These are phyloP conservation scores for Rhorus exstirpatorius DNA, from an alignment of 2,888 invertebrate species.

Conservation along the genomic window DNA sequence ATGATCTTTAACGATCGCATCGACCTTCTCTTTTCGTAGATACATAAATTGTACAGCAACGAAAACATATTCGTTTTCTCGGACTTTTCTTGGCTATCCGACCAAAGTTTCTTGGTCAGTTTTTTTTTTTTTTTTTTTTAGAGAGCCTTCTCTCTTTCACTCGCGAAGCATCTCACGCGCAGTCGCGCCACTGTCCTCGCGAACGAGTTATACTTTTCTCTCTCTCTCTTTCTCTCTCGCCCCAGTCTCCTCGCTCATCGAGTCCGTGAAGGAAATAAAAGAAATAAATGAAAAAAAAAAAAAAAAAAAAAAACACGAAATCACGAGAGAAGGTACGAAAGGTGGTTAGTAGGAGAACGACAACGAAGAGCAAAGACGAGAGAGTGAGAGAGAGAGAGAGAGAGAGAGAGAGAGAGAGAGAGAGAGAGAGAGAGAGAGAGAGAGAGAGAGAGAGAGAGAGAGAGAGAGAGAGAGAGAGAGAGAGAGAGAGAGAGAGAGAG, in stretches of 20 bases:
- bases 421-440: constrained; percentile 6
- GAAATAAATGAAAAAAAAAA: constrained; percentile 1
- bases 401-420: constrained; percentile 35
- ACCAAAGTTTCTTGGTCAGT: no score
- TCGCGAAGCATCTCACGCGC: not conserved
- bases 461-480: constrained; percentile 33
- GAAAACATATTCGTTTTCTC: no score
- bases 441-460: constrained; percentile 23
- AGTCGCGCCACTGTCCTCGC: constrained; percentile 31
- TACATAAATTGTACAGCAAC: no score
- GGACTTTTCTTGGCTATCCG: no score
- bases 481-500: constrained; percentile 21
- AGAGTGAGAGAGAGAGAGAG: constrained; percentile 37
- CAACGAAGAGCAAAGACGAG: constrained; percentile 22
- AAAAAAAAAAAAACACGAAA: constrained; percentile 39
- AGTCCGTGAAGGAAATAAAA: constrained; percentile 24
- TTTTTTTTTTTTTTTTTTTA: not conserved
- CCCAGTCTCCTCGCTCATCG: constrained; percentile 1
- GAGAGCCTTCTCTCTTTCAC: not conserved
- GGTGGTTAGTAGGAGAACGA: constrained; percentile 51
- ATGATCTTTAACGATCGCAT: no score
- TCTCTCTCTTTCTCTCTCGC: not conserved
- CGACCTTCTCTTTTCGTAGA: no score
- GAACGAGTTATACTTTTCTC: constrained; percentile 63
- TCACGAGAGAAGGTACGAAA: constrained; percentile 32